These are phyloP conservation scores for Stichopus chloronotus DNA, from an alignment of 35 echinoderm and acorn worm species.

Conservation along the genomic window DNA sequence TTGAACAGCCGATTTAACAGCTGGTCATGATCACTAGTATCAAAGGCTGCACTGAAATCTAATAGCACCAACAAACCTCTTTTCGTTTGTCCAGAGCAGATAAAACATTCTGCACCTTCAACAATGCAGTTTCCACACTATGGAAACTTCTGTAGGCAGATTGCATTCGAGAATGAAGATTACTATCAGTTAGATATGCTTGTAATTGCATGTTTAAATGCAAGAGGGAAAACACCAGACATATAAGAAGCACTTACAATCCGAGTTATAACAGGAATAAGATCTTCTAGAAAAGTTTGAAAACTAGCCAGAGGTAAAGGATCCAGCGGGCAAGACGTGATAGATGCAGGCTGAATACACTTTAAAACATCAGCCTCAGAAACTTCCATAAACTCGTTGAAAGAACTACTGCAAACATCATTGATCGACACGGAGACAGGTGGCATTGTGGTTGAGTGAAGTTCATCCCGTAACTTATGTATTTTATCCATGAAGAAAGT, in stretches of 20 bases:
- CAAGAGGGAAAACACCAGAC: conserved; percentile 28
- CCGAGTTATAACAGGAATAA: conserved; percentile 24
- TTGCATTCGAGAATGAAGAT: not conserved
- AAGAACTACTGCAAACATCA: conserved; percentile 31
- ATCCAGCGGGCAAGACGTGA: not conserved
- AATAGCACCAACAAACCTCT: too few species aligned
- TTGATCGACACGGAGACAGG: conserved; percentile 11
- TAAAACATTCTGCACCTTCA: too few species aligned
- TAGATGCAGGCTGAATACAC: not conserved
- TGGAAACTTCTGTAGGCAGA: not conserved
- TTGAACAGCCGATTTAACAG: too few species aligned
- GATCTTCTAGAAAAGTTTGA: not conserved
- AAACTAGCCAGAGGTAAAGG: not conserved
- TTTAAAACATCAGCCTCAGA: not conserved
- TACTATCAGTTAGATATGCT: not conserved
- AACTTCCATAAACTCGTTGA: conserved; percentile 14
- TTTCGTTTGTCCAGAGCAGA: too few species aligned
- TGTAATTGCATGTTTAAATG: conserved; percentile 40
- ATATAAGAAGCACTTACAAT: not conserved
- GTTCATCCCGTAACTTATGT: not conserved
- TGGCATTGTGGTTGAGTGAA: not conserved
- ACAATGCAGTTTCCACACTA: too few species aligned
- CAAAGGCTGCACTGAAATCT: too few species aligned
- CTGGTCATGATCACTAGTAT: too few species aligned
- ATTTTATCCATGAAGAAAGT: conserved; percentile 32